phyloP scores from a whole-genome alignment of 2,888 invertebrate species.

The Pyrrhia umbra region DNA sequence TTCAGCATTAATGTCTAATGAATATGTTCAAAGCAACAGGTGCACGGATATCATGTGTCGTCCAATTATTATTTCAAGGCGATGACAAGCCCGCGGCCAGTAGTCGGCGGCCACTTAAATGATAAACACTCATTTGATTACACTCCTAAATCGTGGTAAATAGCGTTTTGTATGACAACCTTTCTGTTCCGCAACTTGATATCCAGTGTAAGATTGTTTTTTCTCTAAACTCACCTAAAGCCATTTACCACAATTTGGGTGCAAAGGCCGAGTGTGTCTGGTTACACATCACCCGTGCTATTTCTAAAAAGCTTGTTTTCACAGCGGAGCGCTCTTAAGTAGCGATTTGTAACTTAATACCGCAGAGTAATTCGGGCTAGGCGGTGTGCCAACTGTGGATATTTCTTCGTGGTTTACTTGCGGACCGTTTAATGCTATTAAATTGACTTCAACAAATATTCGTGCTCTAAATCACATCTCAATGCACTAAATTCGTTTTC shows the following conservation, averaged over 20 bases:
- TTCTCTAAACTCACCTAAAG: constrained; percentile 85
- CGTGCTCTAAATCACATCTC: constrained; percentile 29
- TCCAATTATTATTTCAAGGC: constrained; percentile 71
- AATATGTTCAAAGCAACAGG: constrained; percentile 65
- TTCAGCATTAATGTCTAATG: constrained; percentile 60
- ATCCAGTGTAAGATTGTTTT: constrained; percentile 78
- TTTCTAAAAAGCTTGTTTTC: constrained; percentile 89
- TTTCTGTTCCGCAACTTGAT: constrained; percentile 70
- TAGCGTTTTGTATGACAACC: constrained; percentile 63
- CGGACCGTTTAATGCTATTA: constrained; percentile 43
- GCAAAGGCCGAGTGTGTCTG: constrained; percentile 83
- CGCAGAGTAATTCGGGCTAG: constrained; percentile 77
- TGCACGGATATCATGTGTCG: constrained; percentile 72
- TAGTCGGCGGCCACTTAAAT: constrained; percentile 54
- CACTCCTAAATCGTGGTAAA: constrained; percentile 63
- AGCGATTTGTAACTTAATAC: constrained; percentile 83
- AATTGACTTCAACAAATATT: constrained; percentile 47
- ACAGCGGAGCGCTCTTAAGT: constrained; percentile 86
- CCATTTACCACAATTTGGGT: constrained; percentile 85
- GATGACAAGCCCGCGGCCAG: constrained; percentile 66
- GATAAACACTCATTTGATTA: constrained; percentile 62
- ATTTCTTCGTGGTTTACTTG: constrained; percentile 59
- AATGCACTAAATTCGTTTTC: constrained; percentile 18
- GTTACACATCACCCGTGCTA: constrained; percentile 82
- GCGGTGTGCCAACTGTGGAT: constrained; percentile 82